Percentiles rank a stretch among this genome's conserved stretches.
phyloP scores from a whole-genome alignment of 2,888 invertebrate species.

The Petrolisthes cinctipes region DNA sequence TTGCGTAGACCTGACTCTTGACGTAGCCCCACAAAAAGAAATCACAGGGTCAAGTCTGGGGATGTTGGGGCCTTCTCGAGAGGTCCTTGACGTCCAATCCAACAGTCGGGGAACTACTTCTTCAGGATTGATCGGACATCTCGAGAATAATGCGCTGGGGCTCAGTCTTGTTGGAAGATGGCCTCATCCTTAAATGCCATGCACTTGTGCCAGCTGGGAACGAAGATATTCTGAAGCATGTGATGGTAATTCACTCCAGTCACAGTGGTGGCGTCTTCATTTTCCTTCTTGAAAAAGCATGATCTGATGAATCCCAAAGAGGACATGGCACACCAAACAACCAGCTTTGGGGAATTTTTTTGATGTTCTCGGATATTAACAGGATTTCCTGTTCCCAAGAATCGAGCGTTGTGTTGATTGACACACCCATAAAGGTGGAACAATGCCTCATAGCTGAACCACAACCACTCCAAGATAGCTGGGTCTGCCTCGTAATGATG shows the following conservation, averaged over 20 bases:
- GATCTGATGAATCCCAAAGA: neutral
- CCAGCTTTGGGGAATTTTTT: neutral
- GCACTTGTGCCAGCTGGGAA: neutral
- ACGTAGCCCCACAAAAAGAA: neutral
- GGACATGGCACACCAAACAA: neutral
- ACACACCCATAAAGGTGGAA: neutral
- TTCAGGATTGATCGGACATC: constrained; percentile 1
- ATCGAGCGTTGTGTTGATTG: neutral
- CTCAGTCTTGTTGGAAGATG: neutral
- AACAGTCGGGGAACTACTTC: neutral
- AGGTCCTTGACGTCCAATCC: neutral
- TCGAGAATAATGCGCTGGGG: constrained; percentile 4
- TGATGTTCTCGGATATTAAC: neutral
- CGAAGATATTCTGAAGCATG: neutral
- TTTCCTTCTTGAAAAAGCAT: neutral
- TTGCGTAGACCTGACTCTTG: neutral
- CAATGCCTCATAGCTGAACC: neutral
- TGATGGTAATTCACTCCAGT: neutral
- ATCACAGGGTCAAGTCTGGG: neutral
- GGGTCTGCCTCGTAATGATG: neutral
- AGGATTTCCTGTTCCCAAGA: neutral
- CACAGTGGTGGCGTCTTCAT: neutral
- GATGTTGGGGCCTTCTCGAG: neutral
- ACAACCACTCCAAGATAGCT: neutral
- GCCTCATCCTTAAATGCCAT: neutral